phyloP scores from a whole-genome alignment of 2,797 vertebrate species.

The Cottoperca gobio region DNA sequence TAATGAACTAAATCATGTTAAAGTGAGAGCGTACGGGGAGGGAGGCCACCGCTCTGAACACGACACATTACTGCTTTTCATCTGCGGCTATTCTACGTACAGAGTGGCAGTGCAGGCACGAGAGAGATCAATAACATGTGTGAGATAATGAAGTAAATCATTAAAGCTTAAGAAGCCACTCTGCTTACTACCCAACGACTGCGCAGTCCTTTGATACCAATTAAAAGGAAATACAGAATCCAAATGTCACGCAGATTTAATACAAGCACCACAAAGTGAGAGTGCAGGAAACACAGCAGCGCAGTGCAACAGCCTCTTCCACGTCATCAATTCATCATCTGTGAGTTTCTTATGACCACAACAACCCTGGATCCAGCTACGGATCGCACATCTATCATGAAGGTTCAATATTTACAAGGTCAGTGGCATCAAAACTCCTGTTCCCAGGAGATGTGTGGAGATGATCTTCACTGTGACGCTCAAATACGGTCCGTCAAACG shows the following conservation, averaged over 20 bases:
- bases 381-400: conserved; percentile 30
- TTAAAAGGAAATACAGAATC: conserved; percentile 27
- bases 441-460: conserved; percentile 57
- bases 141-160: conserved; percentile 55
- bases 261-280: background rate
- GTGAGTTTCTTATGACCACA: conserved; percentile 49
- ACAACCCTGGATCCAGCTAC: conserved; percentile 46
- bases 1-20: conserved; percentile 72
- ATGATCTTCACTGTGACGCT: conserved; percentile 53
- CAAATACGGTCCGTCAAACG: conserved; percentile 23
- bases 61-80: conserved; percentile 47
- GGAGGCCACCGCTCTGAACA: conserved; percentile 42
- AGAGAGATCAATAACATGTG: conserved; percentile 43
- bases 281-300: background rate
- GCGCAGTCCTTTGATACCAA: conserved; percentile 34
- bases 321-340: conserved; percentile 58
- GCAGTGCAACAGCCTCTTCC: conserved; percentile 24
- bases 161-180: conserved; percentile 37
- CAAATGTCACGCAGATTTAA: conserved; percentile 28
- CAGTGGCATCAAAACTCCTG: conserved; percentile 67
- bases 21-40: conserved; percentile 54
- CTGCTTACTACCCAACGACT: conserved; percentile 13
- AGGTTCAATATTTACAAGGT: conserved; percentile 77
- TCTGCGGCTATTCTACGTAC: conserved; percentile 24
- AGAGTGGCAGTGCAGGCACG: conserved; percentile 25